Evolutionary conservation across 2,888 invertebrate species (phyloP).

Genomic region (Mimumesa dahlbomi): DNA sequence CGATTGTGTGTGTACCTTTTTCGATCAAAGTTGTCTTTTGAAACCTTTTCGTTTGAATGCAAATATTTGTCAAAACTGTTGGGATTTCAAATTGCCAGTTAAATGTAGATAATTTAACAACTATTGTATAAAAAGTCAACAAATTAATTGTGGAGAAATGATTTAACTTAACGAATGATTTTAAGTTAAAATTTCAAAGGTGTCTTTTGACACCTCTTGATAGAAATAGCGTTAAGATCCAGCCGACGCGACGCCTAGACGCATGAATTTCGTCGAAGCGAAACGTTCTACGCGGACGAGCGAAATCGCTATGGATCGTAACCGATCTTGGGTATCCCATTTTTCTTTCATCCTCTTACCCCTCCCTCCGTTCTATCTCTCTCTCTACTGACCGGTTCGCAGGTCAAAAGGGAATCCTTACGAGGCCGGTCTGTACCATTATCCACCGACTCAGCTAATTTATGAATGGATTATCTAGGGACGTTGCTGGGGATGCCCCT

Average conservation of each 20-base stretch:
- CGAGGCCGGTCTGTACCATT: conserved; percentile 44
- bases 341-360: neutral
- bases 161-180: too few species aligned
- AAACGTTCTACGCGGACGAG: conserved; percentile 35
- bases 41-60: too few species aligned
- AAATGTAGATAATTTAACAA: too few species aligned
- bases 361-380: neutral
- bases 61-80: too few species aligned
- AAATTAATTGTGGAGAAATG: too few species aligned
- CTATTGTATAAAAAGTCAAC: too few species aligned
- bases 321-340: conserved; percentile 26
- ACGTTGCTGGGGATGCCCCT: conserved; percentile 23
- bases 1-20: too few species aligned
- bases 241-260: conserved; percentile 48
- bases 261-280: conserved; percentile 45
- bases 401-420: conserved; percentile 53
- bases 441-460: conserved; percentile 57
- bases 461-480: conserved; percentile 68
- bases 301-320: conserved; percentile 47
- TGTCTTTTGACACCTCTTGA: too few species aligned
- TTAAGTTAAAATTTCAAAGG: too few species aligned
- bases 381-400: conserved; percentile 34
- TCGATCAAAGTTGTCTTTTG: too few species aligned
- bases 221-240: conserved; percentile 55
- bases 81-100: too few species aligned